These are phyloP conservation scores for Isotomurus palustris DNA, from an alignment of 2,888 invertebrate species.

Conservation along the genomic window DNA sequence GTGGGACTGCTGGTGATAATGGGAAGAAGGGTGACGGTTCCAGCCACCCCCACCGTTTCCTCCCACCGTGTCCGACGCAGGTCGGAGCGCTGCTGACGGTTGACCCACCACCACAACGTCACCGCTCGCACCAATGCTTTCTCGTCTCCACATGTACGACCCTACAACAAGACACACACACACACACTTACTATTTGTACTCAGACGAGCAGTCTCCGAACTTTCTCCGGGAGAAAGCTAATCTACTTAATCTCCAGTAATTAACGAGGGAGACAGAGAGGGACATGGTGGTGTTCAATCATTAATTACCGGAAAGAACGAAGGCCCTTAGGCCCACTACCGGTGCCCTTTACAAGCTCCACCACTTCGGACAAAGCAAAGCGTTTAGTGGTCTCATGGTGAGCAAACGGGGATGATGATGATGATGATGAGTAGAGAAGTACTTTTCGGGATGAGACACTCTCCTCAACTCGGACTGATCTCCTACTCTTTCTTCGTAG, in stretches of 20 bases:
- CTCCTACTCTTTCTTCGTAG: too few relatives aligned
- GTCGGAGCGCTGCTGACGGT: neutral
- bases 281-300: too few relatives aligned
- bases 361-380: too few relatives aligned
- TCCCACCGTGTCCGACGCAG: neutral
- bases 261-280: neutral
- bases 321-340: too few relatives aligned
- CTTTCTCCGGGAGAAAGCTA: neutral
- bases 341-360: too few relatives aligned
- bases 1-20: slow-evolving; percentile 26
- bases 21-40: slow-evolving; percentile 31
- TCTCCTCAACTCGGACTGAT: too few relatives aligned
- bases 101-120: slow-evolving; percentile 13
- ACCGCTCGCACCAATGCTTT: slow-evolving; percentile 44
- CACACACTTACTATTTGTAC: neutral
- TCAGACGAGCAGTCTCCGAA: neutral
- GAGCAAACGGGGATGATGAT: too few relatives aligned
- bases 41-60: slow-evolving; percentile 33
- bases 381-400: too few relatives aligned
- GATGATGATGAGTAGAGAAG: too few relatives aligned
- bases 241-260: neutral
- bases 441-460: too few relatives aligned
- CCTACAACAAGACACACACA: slow-evolving; percentile 11
- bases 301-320: too few relatives aligned
- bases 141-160: slow-evolving; percentile 47